phyloP scores from a whole-genome alignment of 1,140 invertebrate genomes.

The Drosophila pandora region DNA sequence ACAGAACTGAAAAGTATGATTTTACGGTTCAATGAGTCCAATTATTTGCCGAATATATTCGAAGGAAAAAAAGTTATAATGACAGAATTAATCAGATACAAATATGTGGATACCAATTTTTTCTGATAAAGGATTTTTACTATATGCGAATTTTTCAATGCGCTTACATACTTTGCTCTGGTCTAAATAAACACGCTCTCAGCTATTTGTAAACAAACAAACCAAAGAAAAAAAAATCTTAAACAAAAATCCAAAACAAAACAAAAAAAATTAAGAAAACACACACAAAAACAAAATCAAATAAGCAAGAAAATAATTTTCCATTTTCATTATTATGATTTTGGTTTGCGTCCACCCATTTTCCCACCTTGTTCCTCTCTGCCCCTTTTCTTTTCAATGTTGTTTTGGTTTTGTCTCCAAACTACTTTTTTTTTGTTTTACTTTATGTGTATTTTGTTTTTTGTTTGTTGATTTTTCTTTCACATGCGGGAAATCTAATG shows the following conservation, averaged over 20 bases:
- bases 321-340: conserved; percentile 48
- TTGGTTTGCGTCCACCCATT: conserved; percentile 39
- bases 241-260: conserved; percentile 34
- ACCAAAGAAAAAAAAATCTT: conserved; percentile 31
- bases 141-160: conserved; percentile 35
- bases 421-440: conserved; percentile 56
- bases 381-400: conserved; percentile 32
- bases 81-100: neutral
- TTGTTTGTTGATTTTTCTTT: conserved; percentile 82
- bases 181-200: conserved; percentile 73
- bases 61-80: neutral
- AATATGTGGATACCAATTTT: neutral
- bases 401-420: conserved; percentile 42
- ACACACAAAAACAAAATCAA: conserved; percentile 40
- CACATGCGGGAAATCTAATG: conserved; percentile 79
- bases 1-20: neutral
- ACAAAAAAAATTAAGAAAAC: conserved; percentile 25
- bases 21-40: neutral
- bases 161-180: conserved; percentile 68
- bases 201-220: conserved; percentile 60
- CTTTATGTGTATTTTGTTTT: conserved; percentile 73
- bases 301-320: conserved; percentile 65
- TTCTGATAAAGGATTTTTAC: neutral
- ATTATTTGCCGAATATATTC: neutral
- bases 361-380: conserved; percentile 27